A percentile compares a stretch with the other conserved stretches of the same genome.
These are phyloP conservation scores for Choloepus hoffmanni DNA, from an alignment of 2,113 vertebrate species.

Conservation along the genomic window DNA sequence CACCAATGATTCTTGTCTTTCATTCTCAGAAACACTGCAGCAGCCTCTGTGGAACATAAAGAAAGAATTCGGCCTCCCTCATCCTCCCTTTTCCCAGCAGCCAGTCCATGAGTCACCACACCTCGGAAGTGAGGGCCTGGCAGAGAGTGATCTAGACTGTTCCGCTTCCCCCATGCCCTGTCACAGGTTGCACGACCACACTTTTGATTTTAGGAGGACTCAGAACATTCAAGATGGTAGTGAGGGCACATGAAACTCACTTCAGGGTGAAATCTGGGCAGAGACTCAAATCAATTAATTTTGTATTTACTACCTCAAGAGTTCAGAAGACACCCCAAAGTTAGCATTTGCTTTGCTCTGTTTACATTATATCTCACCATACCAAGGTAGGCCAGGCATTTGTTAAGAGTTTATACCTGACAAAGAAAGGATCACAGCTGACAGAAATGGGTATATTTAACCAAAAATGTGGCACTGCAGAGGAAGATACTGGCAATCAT, in stretches of 20 bases:
- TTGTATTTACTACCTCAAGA: constrained; percentile 89
- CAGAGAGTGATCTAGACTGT: constrained; percentile 23
- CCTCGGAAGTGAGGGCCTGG: neutral
- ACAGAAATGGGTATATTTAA: neutral
- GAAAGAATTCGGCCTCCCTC: constrained; percentile 79
- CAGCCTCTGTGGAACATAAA: constrained; percentile 83
- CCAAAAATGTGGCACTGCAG: neutral
- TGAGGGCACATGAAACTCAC: constrained; percentile 85
- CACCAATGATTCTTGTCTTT: constrained; percentile 64
- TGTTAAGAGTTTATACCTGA: constrained; percentile 51
- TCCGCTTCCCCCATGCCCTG: constrained; percentile 64
- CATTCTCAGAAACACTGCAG: constrained; percentile 84
- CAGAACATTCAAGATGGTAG: constrained; percentile 77
- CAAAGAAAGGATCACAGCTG: constrained; percentile 1
- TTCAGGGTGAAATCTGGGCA: constrained; percentile 39
- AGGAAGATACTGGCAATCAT: neutral
- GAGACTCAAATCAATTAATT: constrained; percentile 62
- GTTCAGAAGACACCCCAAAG: constrained; percentile 80
- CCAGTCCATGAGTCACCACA: constrained; percentile 70
- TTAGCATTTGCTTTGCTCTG: constrained; percentile 83
- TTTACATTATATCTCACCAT: constrained; percentile 67
- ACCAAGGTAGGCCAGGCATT: neutral
- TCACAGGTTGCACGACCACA: constrained; percentile 75
- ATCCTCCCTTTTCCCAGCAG: constrained; percentile 78
- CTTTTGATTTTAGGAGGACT: constrained; percentile 85